phyloP scores from a whole-genome alignment of 2,888 invertebrate genomes.

The Drosophila longiperda region DNA sequence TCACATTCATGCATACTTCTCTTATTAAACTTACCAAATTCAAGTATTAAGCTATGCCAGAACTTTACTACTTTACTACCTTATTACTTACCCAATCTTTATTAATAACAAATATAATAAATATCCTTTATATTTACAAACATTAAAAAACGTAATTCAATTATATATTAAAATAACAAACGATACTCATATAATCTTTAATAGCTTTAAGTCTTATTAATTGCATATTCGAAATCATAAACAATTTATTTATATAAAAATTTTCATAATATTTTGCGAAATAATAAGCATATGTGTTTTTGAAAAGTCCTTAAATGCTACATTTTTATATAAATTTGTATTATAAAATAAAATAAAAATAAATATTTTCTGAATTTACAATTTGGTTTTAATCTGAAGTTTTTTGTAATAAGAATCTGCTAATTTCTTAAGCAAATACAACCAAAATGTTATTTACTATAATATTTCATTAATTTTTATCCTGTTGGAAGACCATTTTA shows the following conservation, averaged over 20 bases:
- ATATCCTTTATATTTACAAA: constrained; percentile 23
- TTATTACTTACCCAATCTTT: constrained; percentile 22
- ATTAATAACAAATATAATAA: constrained; percentile 11
- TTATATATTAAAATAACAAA: constrained; percentile 74
- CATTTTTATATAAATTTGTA: constrained; percentile 48
- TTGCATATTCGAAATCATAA: constrained; percentile 16
- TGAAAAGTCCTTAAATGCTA: constrained; percentile 41
- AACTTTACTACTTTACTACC: background rate
- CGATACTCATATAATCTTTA: constrained; percentile 83
- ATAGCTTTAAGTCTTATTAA: constrained; percentile 60
- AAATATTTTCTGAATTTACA: constrained; percentile 52
- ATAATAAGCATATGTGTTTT: constrained; percentile 20
- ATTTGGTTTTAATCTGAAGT: background rate
- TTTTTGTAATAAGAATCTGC: background rate
- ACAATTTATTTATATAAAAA: constrained; percentile 39
- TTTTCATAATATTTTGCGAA: constrained; percentile 42
- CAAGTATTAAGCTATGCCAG: constrained; percentile 74
- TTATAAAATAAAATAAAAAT: constrained; percentile 63
- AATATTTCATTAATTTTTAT: background rate
- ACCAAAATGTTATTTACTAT: background rate
- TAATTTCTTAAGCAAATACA: background rate
- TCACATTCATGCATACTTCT: constrained; percentile 25
- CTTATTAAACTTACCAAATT: constrained; percentile 48
- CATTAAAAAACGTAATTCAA: constrained; percentile 28
- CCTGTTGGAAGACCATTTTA: background rate